phyloP scores from a whole-genome alignment of 2,888 invertebrate species.

The Idaea dimidiata region DNA sequence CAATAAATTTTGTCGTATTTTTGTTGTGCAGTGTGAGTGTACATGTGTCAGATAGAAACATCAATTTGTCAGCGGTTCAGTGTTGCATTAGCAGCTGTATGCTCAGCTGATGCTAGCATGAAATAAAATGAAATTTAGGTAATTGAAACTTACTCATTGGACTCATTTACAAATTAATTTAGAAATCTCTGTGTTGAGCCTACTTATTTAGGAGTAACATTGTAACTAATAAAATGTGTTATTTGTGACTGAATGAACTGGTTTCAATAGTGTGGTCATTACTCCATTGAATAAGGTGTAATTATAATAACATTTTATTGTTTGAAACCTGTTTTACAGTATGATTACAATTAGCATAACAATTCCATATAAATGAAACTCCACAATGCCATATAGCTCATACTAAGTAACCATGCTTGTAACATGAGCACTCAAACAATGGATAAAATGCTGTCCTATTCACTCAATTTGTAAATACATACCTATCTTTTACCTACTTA shows the following conservation, averaged over 20 bases:
- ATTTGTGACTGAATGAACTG: neutral
- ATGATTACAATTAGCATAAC: neutral
- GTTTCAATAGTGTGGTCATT: neutral
- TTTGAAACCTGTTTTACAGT: neutral
- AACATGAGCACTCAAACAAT: neutral
- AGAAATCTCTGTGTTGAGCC: neutral
- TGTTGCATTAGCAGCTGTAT: constrained; percentile 51
- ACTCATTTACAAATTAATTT: neutral
- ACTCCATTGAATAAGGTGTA: neutral
- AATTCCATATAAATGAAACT: neutral
- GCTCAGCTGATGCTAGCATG: constrained; percentile 63
- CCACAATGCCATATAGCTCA: neutral
- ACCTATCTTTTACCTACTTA: constrained; percentile 4
- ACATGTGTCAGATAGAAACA: neutral
- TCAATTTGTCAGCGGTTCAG: neutral
- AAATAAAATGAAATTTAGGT: constrained; percentile 80
- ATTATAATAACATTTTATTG: neutral
- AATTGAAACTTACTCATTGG: constrained; percentile 31
- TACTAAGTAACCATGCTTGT: neutral
- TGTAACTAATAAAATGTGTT: neutral
- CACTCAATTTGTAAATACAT: neutral
- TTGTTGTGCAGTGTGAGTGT: neutral
- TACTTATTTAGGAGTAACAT: neutral
- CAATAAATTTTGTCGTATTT: constrained; percentile 20
- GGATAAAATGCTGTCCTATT: neutral